These are phyloP conservation scores for Scartelaos histophorus DNA, from an alignment of 2,113 vertebrate species.

Conservation along the genomic window DNA sequence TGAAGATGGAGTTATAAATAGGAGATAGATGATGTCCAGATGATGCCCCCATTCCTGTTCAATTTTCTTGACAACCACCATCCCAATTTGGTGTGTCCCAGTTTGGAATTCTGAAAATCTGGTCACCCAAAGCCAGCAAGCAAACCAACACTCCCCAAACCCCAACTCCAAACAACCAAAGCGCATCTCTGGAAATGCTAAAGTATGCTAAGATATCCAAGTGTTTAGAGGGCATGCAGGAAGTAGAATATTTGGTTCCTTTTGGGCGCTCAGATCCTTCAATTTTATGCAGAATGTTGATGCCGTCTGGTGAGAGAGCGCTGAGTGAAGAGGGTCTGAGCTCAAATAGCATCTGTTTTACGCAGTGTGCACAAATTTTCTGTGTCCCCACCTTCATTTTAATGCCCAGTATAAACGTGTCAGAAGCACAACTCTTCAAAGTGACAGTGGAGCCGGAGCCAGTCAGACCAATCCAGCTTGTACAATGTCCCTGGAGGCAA, in stretches of 20 bases:
- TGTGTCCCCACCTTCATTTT: background rate
- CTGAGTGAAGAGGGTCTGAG: background rate
- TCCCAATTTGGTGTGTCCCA: too few relatives aligned
- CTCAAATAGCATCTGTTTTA: constrained; percentile 1
- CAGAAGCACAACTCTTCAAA: constrained; percentile 1
- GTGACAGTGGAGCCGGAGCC: background rate
- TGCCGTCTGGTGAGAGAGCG: background rate
- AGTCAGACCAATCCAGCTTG: background rate
- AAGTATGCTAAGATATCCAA: background rate
- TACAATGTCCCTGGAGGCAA: background rate
- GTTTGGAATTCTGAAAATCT: too few relatives aligned
- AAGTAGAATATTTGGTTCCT: constrained; percentile 1
- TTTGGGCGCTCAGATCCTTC: background rate
- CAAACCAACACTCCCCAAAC: background rate
- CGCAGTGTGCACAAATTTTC: background rate
- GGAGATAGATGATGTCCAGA: too few relatives aligned
- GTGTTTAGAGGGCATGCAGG: background rate
- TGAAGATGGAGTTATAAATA: too few relatives aligned
- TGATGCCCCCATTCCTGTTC: too few relatives aligned
- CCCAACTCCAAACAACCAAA: background rate
- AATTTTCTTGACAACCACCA: too few relatives aligned
- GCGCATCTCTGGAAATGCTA: background rate
- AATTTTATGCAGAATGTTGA: background rate
- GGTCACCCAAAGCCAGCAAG: too few relatives aligned
- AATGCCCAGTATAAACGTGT: constrained; percentile 6